phyloP scores from a whole-genome alignment of 2,113 vertebrate species.

The Sorex fumeus region DNA sequence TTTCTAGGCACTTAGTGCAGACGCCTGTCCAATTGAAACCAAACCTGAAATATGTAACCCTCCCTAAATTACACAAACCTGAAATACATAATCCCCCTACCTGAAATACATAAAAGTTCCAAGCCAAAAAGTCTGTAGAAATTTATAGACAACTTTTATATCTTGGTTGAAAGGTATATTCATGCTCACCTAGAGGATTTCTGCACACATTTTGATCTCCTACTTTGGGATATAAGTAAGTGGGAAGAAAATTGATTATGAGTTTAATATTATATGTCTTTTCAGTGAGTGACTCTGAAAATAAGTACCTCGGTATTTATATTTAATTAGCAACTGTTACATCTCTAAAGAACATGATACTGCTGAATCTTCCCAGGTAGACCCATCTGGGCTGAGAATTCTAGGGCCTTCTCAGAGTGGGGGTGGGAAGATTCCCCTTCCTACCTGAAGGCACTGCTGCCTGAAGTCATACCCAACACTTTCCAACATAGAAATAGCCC shows the following conservation, averaged over 20 bases:
- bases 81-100: neutral
- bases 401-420: too few relatives aligned
- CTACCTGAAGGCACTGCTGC: too few relatives aligned
- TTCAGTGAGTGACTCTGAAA: slow-evolving; percentile 29
- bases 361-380: too few relatives aligned
- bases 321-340: neutral
- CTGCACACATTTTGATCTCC: neutral
- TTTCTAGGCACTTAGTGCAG: neutral
- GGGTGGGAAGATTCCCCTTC: too few relatives aligned
- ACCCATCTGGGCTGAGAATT: too few relatives aligned
- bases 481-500: too few relatives aligned
- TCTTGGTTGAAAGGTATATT: slow-evolving; percentile 3
- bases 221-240: neutral
- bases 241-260: neutral
- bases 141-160: neutral
- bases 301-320: neutral
- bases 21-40: neutral
- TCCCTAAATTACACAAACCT: neutral
- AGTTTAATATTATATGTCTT: neutral
- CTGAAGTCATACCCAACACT: too few relatives aligned
- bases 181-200: neutral
- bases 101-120: slow-evolving; percentile 21
- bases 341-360: too few relatives aligned
- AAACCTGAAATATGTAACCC: neutral
- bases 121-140: neutral